Evolutionary conservation across 2,113 vertebrate species (phyloP).

Genomic region (Calypte anna): DNA sequence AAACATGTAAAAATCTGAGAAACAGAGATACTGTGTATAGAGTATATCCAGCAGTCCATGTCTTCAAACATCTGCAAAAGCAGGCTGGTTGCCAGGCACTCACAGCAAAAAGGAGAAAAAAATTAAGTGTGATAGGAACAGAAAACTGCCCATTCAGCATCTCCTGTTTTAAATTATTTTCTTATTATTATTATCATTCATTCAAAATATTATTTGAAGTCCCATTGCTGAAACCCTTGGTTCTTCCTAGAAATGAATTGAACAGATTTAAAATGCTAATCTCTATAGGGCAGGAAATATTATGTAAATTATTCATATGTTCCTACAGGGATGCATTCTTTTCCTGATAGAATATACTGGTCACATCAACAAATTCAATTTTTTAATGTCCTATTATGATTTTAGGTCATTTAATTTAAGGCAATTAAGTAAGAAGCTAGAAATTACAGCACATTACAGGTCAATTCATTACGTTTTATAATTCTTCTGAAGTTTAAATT

Average conservation of each 20-base stretch:
- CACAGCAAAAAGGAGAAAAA: background rate
- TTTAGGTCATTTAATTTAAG: conserved; percentile 26
- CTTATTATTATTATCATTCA: too few species aligned
- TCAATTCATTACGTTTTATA: conserved; percentile 42
- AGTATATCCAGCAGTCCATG: background rate
- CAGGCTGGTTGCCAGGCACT: background rate
- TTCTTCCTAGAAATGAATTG: background rate
- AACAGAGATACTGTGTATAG: background rate
- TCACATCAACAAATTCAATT: background rate
- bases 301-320: background rate
- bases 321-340: background rate
- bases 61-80: background rate
- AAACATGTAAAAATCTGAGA: background rate
- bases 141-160: background rate
- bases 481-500: conserved; percentile 55
- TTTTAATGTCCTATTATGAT: background rate
- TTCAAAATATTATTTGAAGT: background rate
- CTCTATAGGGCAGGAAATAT: background rate
- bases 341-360: background rate
- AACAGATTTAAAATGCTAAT: background rate
- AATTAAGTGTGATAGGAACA: background rate
- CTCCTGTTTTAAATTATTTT: background rate
- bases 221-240: background rate
- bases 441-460: background rate
- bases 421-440: background rate